phyloP scores from a whole-genome alignment of 2,113 vertebrate genomes.

The Rissa tridactyla region DNA sequence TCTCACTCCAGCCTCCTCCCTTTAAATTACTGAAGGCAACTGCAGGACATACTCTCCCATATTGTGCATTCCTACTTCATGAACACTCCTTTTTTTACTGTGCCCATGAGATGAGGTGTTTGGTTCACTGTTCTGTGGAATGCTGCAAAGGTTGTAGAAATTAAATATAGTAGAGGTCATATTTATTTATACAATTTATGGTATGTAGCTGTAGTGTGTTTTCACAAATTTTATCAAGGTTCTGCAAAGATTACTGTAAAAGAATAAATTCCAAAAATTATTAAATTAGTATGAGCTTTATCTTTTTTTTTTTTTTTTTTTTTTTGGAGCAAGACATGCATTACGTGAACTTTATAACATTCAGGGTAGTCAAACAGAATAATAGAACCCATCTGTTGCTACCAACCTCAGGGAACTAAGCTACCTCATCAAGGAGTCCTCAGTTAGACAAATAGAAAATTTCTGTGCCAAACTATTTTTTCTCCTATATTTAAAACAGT shows the following conservation, averaged over 20 bases:
- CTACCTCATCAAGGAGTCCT: background rate
- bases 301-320: background rate
- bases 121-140: background rate
- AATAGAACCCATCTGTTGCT: background rate
- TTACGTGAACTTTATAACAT: background rate
- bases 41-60: background rate
- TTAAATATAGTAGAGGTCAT: background rate
- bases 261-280: background rate
- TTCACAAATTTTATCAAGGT: background rate
- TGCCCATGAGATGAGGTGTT: background rate
- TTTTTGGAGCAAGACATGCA: background rate
- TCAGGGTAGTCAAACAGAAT: background rate
- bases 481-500: background rate
- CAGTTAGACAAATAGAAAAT: background rate
- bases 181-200: background rate
- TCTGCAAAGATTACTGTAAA: background rate
- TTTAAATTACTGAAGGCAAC: background rate
- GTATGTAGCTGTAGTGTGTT: background rate
- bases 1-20: background rate
- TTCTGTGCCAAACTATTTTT: background rate
- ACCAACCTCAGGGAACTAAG: background rate
- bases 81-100: background rate
- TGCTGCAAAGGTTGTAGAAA: background rate
- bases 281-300: background rate
- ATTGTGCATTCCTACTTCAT: background rate